A percentile compares a stretch with the other conserved stretches of the same genome.
Conservation (phyloP, 2,113 vertebrate genomes). For the Gallinago media region DNA sequence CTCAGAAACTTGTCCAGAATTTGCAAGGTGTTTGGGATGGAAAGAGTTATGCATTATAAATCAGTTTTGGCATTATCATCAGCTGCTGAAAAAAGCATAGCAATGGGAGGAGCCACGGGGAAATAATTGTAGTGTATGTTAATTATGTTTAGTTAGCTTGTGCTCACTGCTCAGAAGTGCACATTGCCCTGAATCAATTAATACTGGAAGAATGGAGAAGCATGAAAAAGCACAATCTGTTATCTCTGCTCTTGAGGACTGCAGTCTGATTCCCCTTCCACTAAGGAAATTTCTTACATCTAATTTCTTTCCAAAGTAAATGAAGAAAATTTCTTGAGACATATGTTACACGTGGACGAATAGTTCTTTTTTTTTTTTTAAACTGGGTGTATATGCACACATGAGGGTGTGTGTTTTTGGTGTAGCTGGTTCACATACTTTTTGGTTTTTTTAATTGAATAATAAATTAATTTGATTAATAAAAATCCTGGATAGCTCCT, state of each 20-base stretch:
- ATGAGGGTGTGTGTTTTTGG: not conserved
- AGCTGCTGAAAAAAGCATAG: not conserved
- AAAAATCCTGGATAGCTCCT: not conserved
- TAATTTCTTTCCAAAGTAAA: constrained; percentile 20
- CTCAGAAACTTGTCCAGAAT: not conserved
- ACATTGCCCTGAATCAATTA: not conserved
- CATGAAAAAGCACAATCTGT: not conserved
- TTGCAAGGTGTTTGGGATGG: not conserved
- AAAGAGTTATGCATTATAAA: not conserved
- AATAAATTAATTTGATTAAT: constrained; percentile 62
- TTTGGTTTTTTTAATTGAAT: constrained; percentile 59
- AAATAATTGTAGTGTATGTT: not conserved
- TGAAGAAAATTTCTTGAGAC: not conserved
- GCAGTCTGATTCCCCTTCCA: not conserved
- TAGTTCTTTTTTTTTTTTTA: not conserved
- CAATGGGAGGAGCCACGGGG: not conserved
- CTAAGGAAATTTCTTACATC: not conserved
- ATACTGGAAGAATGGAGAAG: not conserved
- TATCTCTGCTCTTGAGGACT: not conserved
- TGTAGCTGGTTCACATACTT: not conserved
- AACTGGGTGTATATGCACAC: not conserved
- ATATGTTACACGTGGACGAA: not conserved
- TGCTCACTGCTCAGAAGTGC: not conserved
- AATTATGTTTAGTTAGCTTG: not conserved
- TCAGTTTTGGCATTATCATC: not conserved